phyloP scores from a whole-genome alignment of 2,888 invertebrate genomes.

The Ormyrus labotus region DNA sequence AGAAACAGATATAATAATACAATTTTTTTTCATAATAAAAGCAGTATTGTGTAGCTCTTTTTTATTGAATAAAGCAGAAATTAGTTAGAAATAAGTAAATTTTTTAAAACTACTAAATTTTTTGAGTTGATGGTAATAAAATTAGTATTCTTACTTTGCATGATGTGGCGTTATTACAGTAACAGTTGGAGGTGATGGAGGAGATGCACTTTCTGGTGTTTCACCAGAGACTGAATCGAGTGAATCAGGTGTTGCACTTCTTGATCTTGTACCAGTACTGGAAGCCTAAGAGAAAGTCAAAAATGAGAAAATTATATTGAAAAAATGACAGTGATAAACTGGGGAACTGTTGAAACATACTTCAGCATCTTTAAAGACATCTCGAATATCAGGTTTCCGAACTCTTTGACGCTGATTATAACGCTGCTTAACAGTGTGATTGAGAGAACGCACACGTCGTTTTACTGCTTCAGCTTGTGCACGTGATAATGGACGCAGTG shows the following conservation, averaged over 20 bases:
- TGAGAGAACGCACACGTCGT: slow-evolving; percentile 85
- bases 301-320: slow-evolving; percentile 3
- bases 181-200: slow-evolving; percentile 65
- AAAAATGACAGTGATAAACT: background rate
- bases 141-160: slow-evolving; percentile 62
- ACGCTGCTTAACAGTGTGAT: slow-evolving; percentile 83
- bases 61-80: no score
- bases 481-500: slow-evolving; percentile 79
- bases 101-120: background rate
- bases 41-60: no score
- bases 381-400: slow-evolving; percentile 87
- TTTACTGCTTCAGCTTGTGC: slow-evolving; percentile 88
- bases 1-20: background rate
- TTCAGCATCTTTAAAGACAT: slow-evolving; percentile 89
- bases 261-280: slow-evolving; percentile 88
- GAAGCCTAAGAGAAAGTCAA: slow-evolving; percentile 79
- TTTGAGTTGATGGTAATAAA: slow-evolving; percentile 40
- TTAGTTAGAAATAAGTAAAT: background rate
- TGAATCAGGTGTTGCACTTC: slow-evolving; percentile 93
- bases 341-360: slow-evolving; percentile 74
- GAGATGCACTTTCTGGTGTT: slow-evolving; percentile 72
- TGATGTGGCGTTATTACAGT: slow-evolving; percentile 64
- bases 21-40: slow-evolving; percentile 1
- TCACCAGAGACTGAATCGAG: slow-evolving; percentile 86
- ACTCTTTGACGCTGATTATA: slow-evolving; percentile 76